Conservation (phyloP, 1,140 invertebrate species). For the Cydia amplana region DNA sequence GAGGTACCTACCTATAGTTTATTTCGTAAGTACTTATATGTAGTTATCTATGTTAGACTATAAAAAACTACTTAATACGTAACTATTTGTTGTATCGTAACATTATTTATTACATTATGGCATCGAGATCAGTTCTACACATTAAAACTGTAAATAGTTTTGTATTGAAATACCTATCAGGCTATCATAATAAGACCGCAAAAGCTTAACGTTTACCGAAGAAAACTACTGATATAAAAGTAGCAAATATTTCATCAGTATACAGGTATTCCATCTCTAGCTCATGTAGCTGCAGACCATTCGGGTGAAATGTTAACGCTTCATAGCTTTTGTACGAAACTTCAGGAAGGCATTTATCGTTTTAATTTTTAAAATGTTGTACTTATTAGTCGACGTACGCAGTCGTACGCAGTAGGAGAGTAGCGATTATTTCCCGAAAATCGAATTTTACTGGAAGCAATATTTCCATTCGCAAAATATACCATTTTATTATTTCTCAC, state of each 20-base stretch:
- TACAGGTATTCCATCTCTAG: neutral
- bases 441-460: too few relatives aligned
- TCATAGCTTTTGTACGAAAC: neutral
- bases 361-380: neutral
- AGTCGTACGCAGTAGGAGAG: too few relatives aligned
- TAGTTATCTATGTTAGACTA: neutral
- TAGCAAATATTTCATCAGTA: neutral
- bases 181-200: too few relatives aligned
- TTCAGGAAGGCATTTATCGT: neutral
- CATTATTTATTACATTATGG: too few relatives aligned
- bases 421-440: too few relatives aligned
- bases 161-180: too few relatives aligned
- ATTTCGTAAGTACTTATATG: neutral
- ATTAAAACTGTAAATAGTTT: too few relatives aligned
- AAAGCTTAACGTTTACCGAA: neutral
- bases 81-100: neutral
- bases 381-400: too few relatives aligned
- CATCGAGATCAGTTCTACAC: too few relatives aligned
- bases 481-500: too few relatives aligned
- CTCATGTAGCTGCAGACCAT: neutral
- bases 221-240: neutral
- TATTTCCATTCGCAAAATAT: too few relatives aligned
- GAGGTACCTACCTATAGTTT: neutral
- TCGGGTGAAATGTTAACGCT: neutral
- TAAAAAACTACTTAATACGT: neutral